These are phyloP conservation scores for Oreortyx pictus DNA, from an alignment of 2,797 vertebrate species.

Conservation along the genomic window DNA sequence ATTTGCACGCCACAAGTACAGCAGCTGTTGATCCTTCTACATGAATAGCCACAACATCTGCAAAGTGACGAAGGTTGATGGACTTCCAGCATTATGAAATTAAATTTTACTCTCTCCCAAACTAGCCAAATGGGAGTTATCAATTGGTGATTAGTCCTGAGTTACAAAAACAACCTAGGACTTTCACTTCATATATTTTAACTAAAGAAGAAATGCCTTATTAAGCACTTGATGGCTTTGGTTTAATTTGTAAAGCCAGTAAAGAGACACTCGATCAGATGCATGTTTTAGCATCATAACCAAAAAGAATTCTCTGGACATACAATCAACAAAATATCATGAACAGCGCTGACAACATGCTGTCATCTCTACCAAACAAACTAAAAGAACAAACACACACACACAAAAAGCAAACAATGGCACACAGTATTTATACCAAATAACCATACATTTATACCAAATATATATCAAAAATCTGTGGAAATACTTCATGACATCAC, in stretches of 20 bases:
- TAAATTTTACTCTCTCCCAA: neutral
- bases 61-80: neutral
- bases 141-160: neutral
- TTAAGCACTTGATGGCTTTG: neutral
- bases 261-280: neutral
- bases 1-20: neutral
- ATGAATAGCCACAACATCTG: neutral
- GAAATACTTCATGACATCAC: constrained; percentile 71
- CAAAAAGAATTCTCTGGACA: neutral
- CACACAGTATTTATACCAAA: neutral
- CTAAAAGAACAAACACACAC: neutral
- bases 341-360: neutral
- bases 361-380: neutral
- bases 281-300: neutral
- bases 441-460: too few species aligned
- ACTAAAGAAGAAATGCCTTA: neutral
- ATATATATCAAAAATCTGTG: neutral
- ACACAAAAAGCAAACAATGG: neutral
- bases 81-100: neutral
- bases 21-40: neutral
- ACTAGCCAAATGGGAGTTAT: neutral
- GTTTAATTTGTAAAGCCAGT: neutral
- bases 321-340: neutral
- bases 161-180: neutral
- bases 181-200: neutral